These are phyloP conservation scores for Scelioninae gen. 1 DNA, from an alignment of 2,888 invertebrate genomes.

Conservation along the genomic window DNA sequence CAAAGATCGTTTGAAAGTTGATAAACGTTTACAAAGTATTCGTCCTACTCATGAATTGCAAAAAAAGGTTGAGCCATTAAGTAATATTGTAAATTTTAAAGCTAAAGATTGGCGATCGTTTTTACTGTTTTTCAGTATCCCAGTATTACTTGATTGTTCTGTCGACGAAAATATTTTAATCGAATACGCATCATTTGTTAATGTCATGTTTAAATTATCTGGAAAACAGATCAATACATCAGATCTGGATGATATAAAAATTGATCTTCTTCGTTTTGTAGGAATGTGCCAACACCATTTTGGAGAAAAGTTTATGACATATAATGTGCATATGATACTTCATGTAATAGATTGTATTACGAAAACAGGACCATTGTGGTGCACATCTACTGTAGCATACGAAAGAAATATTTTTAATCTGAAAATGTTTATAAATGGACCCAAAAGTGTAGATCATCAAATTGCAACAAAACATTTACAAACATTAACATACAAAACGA, in stretches of 20 bases:
- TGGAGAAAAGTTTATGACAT: slow-evolving; percentile 3
- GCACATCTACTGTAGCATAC: slow-evolving; percentile 7
- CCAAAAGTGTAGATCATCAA: slow-evolving; percentile 26
- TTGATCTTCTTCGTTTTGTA: not conserved
- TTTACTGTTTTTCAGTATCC: slow-evolving; percentile 16
- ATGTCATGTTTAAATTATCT: not conserved
- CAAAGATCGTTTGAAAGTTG: not conserved
- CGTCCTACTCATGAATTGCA: slow-evolving; percentile 27
- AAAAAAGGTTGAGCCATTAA: slow-evolving; percentile 19
- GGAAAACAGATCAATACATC: not conserved
- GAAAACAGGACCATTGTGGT: slow-evolving; percentile 13
- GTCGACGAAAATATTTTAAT: not conserved
- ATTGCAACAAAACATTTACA: slow-evolving; percentile 22
- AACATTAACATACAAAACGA: not conserved
- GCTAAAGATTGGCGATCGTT: slow-evolving; percentile 40
- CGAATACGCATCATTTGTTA: not conserved
- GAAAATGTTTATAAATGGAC: slow-evolving; percentile 19
- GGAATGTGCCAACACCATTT: not conserved
- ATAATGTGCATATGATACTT: slow-evolving; percentile 7
- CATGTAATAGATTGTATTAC: not conserved
- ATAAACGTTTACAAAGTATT: slow-evolving; percentile 27
- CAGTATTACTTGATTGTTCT: slow-evolving; percentile 19
- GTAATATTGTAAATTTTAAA: not conserved
- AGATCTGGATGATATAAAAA: not conserved
- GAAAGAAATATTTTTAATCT: slow-evolving; percentile 28